Percentiles rank a stretch among this genome's conserved stretches.
phyloP scores from a whole-genome alignment of 2,888 invertebrate genomes.

The Tetramorium bicarinatum region DNA sequence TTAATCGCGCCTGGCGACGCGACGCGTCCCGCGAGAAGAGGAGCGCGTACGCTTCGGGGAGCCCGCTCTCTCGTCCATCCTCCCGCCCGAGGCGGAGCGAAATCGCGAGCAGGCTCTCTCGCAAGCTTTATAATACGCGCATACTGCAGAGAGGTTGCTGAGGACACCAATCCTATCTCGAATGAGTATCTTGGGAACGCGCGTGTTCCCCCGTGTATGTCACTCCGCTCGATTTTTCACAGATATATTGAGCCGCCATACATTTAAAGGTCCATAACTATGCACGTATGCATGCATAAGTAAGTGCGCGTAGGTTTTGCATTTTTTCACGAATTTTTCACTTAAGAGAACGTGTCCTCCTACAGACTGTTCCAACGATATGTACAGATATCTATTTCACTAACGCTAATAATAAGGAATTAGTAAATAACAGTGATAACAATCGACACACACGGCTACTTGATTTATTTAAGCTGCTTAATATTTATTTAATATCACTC shows the following conservation, averaged over 20 bases:
- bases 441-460: background rate
- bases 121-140: constrained; percentile 65
- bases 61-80: constrained; percentile 5
- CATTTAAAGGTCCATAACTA: constrained; percentile 35
- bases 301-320: constrained; percentile 27
- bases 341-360: background rate
- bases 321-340: constrained; percentile 14
- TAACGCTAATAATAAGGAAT: background rate
- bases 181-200: constrained; percentile 54
- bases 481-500: constrained; percentile 23
- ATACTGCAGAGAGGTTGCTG: constrained; percentile 28
- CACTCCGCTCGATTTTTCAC: constrained; percentile 48
- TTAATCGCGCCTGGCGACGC: constrained; percentile 44
- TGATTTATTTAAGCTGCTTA: background rate
- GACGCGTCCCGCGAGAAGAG: constrained; percentile 32
- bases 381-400: background rate
- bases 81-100: constrained; percentile 25
- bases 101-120: constrained; percentile 17
- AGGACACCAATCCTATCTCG: constrained; percentile 67
- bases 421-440: background rate
- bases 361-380: constrained; percentile 23
- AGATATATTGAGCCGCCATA: constrained; percentile 29
- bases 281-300: constrained; percentile 35
- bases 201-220: constrained; percentile 47
- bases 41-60: constrained; percentile 1